A percentile compares a stretch with the other conserved stretches of the same genome.
Evolutionary conservation across 2,797 vertebrate species (phyloP).

Genomic region (Tachyglossus aculeatus): DNA sequence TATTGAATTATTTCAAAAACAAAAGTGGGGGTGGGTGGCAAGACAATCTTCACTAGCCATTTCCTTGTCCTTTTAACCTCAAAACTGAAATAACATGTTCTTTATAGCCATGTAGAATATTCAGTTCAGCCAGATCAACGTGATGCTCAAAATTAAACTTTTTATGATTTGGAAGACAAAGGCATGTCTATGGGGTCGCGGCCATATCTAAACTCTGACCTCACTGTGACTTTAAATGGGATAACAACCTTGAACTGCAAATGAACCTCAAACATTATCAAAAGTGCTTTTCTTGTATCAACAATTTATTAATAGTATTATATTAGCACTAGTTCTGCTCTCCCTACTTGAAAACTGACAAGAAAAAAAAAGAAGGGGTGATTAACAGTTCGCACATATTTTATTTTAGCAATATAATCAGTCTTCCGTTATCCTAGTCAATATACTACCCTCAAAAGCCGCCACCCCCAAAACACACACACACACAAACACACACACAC

Average conservation of each 20-base stretch:
- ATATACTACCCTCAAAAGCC: neutral
- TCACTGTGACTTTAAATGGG: constrained; percentile 64
- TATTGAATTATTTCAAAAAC: too few species aligned
- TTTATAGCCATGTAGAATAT: neutral
- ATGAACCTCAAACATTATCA: constrained; percentile 67
- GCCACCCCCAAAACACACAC: too few species aligned
- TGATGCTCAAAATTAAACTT: constrained; percentile 18
- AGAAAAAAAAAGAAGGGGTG: constrained; percentile 26
- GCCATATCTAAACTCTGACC: constrained; percentile 54
- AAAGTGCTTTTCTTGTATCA: constrained; percentile 68
- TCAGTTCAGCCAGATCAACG: constrained; percentile 1
- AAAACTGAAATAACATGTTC: neutral
- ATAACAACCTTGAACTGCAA: constrained; percentile 68
- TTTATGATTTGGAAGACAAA: constrained; percentile 29
- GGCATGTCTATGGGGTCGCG: constrained; percentile 36
- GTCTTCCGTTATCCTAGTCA: neutral
- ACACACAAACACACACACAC: too few species aligned
- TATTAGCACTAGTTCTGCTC: constrained; percentile 60
- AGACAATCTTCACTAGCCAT: too few species aligned
- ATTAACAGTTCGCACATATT: constrained; percentile 31
- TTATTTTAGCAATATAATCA: constrained; percentile 50
- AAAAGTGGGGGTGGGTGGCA: too few species aligned
- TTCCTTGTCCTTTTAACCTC: too few species aligned
- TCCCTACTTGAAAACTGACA: constrained; percentile 51
- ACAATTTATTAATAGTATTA: constrained; percentile 68